phyloP scores from a whole-genome alignment of 2,797 vertebrate genomes.

The Otolemur crassicaudatus region DNA sequence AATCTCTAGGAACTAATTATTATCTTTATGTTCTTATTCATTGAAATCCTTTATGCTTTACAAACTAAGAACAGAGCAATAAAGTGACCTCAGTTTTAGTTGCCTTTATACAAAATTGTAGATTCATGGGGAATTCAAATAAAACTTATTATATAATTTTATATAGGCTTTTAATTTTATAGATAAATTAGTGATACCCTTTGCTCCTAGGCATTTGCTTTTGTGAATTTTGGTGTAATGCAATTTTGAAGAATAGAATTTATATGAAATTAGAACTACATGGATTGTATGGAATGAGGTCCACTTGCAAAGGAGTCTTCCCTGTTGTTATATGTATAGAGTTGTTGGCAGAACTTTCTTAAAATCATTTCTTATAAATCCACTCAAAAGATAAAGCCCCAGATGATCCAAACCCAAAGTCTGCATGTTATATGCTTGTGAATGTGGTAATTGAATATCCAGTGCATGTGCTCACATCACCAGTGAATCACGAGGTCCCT shows the following conservation, averaged over 20 bases:
- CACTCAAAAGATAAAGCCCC: not conserved
- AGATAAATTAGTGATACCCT: not conserved
- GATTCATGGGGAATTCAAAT: conserved; percentile 18
- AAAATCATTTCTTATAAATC: not conserved
- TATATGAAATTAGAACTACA: not conserved
- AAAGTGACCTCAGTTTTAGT: not conserved
- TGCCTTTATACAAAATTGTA: not conserved
- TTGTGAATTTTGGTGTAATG: not conserved
- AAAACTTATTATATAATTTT: not conserved
- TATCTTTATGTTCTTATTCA: not conserved
- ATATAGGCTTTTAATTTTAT: not conserved
- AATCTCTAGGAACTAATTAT: not conserved
- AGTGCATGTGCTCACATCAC: not conserved
- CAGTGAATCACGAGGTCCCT: not conserved
- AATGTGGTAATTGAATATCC: not conserved
- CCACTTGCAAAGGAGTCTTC: not conserved
- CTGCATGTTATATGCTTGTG: not conserved
- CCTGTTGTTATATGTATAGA: not conserved
- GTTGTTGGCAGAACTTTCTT: not conserved
- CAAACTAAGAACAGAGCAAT: conserved; percentile 16
- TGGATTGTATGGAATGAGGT: not conserved
- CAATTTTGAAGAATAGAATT: not conserved
- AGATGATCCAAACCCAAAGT: not conserved
- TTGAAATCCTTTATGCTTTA: not conserved
- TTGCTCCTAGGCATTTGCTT: not conserved